A percentile compares a stretch with the other conserved stretches of the same genome.
Evolutionary conservation across 2,113 vertebrate species (phyloP).

Genomic region (Chrysemys picta): DNA sequence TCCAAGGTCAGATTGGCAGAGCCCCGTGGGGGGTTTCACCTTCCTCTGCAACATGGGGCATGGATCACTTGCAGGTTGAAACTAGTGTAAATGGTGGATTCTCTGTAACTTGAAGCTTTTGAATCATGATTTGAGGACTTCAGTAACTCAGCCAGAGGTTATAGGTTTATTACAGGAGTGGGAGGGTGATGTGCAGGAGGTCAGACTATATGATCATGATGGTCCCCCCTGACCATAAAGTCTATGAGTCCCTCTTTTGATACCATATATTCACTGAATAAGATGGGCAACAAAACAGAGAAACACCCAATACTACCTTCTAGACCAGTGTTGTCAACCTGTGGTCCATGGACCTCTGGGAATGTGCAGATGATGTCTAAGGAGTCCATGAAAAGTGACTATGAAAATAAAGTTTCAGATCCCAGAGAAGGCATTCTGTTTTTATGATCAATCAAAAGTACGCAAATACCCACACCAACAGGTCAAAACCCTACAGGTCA

Average conservation of each 20-base stretch:
- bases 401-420: neutral
- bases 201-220: neutral
- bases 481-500: neutral
- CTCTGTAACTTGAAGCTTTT: neutral
- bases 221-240: neutral
- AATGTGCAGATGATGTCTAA: neutral
- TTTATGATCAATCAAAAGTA: neutral
- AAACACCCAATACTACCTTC: neutral
- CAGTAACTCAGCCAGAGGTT: neutral
- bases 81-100: neutral
- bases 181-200: neutral
- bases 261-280: no score
- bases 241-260: no score
- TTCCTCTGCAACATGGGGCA: no score
- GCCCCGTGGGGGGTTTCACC: no score
- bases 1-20: neutral
- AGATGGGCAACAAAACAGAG: neutral
- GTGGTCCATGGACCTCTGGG: neutral
- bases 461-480: neutral
- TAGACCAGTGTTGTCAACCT: neutral
- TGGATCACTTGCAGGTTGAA: neutral
- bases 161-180: neutral
- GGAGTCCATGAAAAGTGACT: neutral
- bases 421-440: neutral
- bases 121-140: neutral